Conservation (phyloP, 2,888 invertebrate species). For the Hoplodrina ambigua region DNA sequence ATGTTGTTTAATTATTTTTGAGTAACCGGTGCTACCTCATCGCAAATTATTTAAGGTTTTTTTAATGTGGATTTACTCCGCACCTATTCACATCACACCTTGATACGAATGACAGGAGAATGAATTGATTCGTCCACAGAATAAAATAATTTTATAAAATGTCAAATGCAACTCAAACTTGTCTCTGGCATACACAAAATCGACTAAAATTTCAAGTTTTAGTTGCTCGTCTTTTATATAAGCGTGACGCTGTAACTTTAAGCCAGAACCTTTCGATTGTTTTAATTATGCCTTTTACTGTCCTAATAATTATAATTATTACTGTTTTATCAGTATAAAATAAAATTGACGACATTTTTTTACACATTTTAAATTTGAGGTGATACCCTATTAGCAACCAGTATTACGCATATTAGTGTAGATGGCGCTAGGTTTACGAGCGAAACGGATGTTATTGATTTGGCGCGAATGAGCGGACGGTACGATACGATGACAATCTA, state of each 20-base stretch:
- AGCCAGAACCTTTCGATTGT: too few relatives aligned
- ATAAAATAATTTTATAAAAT: conserved; percentile 34
- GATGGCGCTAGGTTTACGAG: conserved; percentile 58
- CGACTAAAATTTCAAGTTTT: conserved; percentile 16
- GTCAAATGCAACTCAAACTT: conserved; percentile 38
- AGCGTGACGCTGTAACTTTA: too few relatives aligned
- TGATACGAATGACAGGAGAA: conserved; percentile 60
- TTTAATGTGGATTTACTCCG: conserved; percentile 68
- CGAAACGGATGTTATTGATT: conserved; percentile 63
- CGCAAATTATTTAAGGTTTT: conserved; percentile 74
- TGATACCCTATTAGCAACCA: not conserved
- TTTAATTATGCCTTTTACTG: too few relatives aligned
- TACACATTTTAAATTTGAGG: not conserved
- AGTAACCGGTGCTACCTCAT: conserved; percentile 85
- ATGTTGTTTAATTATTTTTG: conserved; percentile 73
- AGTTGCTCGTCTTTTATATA: too few relatives aligned
- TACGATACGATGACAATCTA: conserved; percentile 9
- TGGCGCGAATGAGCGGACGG: conserved; percentile 54
- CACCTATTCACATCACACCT: conserved; percentile 78
- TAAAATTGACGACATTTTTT: too few relatives aligned
- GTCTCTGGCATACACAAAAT: conserved; percentile 48
- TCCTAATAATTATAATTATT: too few relatives aligned
- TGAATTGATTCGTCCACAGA: conserved; percentile 46
- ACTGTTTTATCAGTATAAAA: too few relatives aligned
- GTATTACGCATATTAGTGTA: conserved; percentile 11